Percentiles rank a stretch among this genome's conserved stretches.
Conservation (phyloP, 2,797 vertebrate species). For the Stomatorhinus walkeri region DNA sequence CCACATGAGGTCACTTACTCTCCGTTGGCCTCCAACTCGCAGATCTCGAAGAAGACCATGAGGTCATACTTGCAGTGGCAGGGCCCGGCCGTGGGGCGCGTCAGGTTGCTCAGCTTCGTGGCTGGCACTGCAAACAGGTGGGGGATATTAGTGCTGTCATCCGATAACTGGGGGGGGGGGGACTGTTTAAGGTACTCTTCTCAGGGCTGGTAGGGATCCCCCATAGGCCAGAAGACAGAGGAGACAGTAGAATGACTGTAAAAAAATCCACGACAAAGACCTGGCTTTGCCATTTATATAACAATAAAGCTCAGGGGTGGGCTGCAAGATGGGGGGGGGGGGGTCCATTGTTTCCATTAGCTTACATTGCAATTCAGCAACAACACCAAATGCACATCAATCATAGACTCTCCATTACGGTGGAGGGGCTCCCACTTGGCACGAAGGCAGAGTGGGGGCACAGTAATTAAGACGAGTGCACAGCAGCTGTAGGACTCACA, state of each 20-base stretch:
- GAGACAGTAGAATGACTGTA: constrained; percentile 26
- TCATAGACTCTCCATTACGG: not conserved
- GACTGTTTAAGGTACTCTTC: not conserved
- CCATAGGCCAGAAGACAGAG: not conserved
- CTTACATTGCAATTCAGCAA: not conserved
- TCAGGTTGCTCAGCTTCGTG: constrained; percentile 85
- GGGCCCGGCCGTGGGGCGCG: constrained; percentile 73
- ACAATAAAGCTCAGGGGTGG: not conserved
- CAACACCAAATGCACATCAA: constrained; percentile 3
- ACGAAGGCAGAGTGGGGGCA: not conserved
- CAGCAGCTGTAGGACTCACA: not conserved
- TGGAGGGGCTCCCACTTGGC: not conserved
- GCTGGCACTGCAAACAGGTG: constrained; percentile 72
- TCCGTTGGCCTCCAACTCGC: constrained; percentile 91
- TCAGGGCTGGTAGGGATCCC: not conserved
- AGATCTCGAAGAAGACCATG: constrained; percentile 96
- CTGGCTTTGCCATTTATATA: constrained; percentile 16
- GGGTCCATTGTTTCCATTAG: not conserved
- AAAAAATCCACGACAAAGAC: constrained; percentile 4
- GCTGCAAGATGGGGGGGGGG: not conserved
- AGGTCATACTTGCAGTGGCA: constrained; percentile 94
- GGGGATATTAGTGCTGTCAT: not conserved
- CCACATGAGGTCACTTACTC: constrained; percentile 69
- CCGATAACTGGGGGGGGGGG: not conserved
- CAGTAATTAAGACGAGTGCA: constrained; percentile 9